phyloP scores from a whole-genome alignment of 2,113 vertebrate genomes.

The Marmota monax region DNA sequence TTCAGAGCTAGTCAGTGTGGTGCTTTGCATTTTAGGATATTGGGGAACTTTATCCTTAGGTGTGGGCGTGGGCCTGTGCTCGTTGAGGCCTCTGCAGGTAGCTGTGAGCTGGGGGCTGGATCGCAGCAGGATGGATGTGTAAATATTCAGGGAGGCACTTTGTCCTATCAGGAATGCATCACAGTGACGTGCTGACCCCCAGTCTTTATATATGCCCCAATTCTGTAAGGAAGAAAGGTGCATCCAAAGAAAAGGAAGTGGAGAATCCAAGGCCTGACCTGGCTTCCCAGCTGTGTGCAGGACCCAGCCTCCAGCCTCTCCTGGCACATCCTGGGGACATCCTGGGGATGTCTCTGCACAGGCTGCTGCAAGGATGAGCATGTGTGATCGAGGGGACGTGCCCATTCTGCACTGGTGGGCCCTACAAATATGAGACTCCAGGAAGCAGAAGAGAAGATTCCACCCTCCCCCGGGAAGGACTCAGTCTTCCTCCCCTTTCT shows the following conservation, averaged over 20 bases:
- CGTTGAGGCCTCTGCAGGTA: fast-evolving
- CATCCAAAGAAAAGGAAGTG: not conserved
- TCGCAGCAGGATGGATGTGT: not conserved
- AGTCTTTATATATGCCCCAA: fast-evolving
- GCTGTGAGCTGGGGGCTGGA: not conserved
- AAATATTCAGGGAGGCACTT: not conserved
- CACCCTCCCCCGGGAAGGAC: not conserved
- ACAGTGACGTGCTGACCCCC: fast-evolving
- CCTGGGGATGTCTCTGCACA: fast-evolving
- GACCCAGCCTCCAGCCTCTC: not conserved
- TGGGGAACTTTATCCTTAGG: not conserved
- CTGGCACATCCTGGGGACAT: no score
- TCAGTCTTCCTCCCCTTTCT: not conserved
- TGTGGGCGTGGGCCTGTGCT: not conserved
- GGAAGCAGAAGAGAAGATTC: not conserved
- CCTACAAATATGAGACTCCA: not conserved
- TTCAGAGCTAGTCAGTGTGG: not conserved
- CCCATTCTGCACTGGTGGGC: no score
- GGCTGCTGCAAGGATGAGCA: not conserved
- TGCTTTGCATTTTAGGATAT: not conserved
- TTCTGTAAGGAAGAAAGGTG: not conserved
- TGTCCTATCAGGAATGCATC: not conserved
- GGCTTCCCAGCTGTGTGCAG: not conserved
- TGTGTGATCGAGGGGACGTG: fast-evolving
- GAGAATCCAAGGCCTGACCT: not conserved